Evolutionary conservation across 1,140 invertebrate genomes (phyloP), one percentile per base, ranked within the genome.

Genomic region (Zaprionus inermis): DNA sequence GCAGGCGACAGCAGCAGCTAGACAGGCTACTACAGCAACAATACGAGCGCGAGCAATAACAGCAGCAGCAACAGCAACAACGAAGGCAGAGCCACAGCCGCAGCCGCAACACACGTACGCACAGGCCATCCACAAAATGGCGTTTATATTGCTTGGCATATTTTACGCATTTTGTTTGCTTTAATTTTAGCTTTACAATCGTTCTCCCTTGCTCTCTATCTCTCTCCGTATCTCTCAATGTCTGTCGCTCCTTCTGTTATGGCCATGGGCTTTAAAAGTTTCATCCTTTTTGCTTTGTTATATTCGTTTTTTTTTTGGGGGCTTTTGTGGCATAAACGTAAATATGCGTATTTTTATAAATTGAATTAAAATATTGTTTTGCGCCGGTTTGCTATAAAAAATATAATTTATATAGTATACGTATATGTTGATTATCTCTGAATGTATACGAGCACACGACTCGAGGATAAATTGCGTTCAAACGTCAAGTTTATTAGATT

Each of bases 131-230:
- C 69, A 76, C 74, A 76, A 76, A 76, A 76, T 76, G 74, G 74
- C 74, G 74, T 76, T 76, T 63, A 73, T 76, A 76, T 76, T 76
- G 69, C 69, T 67, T 66, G 70, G 70, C 70, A 73, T 76, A 76
- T 73, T 76, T 76, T 76, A 72, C 69, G 63, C 74, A 76, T 72
- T 74, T 76, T 72, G 73, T 65, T 76, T 76, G 68, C 73, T 76
- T 76, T 76, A 76, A 76, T 76, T 76, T 71, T 65, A 46, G 59
- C 67, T 59, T 63, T 64, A 55, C 16, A 57, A 5, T 28, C 38
- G 24, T 6, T 56, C 24, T 32, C 3, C 7, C 30, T 20, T 5
- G 30, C 30, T 5, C 20, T 51, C 44, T 49, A 16, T 49, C 11
- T 2, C 12, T 49, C 16, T 30, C n/a, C 44, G 56, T 22, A 10